A percentile compares a stretch with the other conserved stretches of the same genome.
phyloP scores from a whole-genome alignment of 2,797 vertebrate species.

The Alfaro cultratus region DNA sequence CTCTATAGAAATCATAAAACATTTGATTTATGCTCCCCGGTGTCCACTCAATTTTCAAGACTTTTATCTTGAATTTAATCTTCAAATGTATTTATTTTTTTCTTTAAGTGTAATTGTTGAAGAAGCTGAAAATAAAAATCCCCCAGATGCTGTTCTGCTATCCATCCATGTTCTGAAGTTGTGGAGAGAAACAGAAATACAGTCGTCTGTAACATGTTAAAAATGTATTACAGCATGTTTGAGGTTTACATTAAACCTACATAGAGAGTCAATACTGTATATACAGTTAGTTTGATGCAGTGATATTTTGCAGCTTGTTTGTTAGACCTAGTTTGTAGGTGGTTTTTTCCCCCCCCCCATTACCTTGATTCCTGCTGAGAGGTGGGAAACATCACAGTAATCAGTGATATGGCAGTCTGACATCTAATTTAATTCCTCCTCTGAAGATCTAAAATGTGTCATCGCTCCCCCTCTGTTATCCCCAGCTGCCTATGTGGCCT shows the following conservation, averaged over 20 bases:
- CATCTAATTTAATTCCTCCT: neutral
- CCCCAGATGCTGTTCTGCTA: neutral
- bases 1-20: neutral
- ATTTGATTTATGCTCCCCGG: neutral
- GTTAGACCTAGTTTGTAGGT: neutral
- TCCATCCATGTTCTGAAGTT: neutral
- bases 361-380: neutral
- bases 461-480: neutral
- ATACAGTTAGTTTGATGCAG: neutral
- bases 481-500: neutral
- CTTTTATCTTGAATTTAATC: neutral
- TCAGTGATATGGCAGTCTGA: neutral
- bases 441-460: neutral
- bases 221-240: too few relatives aligned
- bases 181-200: neutral
- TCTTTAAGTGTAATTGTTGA: neutral
- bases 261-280: neutral
- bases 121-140: neutral
- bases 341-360: neutral
- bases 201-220: neutral
- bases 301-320: neutral
- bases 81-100: neutral
- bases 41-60: neutral
- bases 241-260: neutral
- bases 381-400: neutral